These are phyloP conservation scores for Protomyctophum bolini DNA, from an alignment of 2,113 vertebrate genomes.

Conservation along the genomic window DNA sequence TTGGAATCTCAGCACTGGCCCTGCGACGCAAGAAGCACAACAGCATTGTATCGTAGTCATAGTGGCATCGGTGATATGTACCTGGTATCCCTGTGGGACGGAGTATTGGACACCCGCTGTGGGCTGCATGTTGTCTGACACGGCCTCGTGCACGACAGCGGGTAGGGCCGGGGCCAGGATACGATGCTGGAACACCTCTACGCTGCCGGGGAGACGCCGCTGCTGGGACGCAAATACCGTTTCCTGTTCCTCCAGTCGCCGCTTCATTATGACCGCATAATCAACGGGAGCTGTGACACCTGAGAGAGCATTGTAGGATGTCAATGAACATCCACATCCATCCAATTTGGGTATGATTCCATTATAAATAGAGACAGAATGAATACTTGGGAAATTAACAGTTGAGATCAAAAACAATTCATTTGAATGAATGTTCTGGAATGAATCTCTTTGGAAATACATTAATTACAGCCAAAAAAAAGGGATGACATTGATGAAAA, in stretches of 20 bases:
- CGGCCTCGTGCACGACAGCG: constrained; percentile 86
- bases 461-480: no score
- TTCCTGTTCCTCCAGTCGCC: constrained; percentile 97
- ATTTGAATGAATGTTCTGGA: no score
- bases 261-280: constrained; percentile 99
- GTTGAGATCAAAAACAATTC: no score
- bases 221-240: constrained; percentile 93
- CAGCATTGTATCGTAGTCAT: no score
- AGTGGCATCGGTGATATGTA: constrained; percentile 45
- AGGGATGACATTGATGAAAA: no score
- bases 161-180: constrained; percentile 93
- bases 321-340: no score
- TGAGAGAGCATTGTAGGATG: constrained; percentile 18
- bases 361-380: no score
- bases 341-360: no score
- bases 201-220: constrained; percentile 83
- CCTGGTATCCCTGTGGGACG: constrained; percentile 95
- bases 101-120: constrained; percentile 95
- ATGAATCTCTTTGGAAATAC: no score
- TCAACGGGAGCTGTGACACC: constrained; percentile 74
- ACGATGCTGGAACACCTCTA: constrained; percentile 92
- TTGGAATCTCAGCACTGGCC: no score
- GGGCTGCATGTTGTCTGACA: constrained; percentile 93
- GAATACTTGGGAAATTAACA: no score
- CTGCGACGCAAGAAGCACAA: no score